Base-by-base conservation (phyloP, 2,888 invertebrate species). In the Chrysina gloriosa region DNA sequence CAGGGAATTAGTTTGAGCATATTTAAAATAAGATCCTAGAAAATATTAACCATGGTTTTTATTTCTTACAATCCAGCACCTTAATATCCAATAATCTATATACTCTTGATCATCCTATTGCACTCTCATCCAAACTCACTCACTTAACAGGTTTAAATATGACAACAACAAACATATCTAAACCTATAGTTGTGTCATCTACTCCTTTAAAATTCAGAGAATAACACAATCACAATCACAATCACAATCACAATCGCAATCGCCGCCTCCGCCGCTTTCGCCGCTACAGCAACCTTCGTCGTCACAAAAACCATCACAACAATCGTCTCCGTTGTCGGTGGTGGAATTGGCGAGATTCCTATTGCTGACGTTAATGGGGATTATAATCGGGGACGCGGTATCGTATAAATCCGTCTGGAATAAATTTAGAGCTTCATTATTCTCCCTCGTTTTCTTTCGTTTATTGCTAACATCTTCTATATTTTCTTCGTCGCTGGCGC, bases 191-290 rank as follows among this genome's bases (percentile, higher is more conserved):
- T 29, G 6, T 29, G 29, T 5, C 3, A 29, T 29, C 6, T 5
- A 29, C 3, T 5, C 14, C 2, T 11, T 11, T 42, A 6, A 6
- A 42, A 2, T 42, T 42, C 14, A 50, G 14, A 50, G 27, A 27
- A 50, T 50, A 27, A 27, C 27, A 9, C 50, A 50, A 25, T 27
- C 50, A 2, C 50, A 39, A 11, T 39, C 50, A 23, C 50, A 50
- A 23, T 50, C 50, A 4, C 50, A 19, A 4, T 23, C 23, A n/a
- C 56, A 56, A n/a, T 36, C 39, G 14, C 56, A 36, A 21, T 19
- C 34, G n/a, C 34, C 34, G n/a, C 34, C 6, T 3, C n/a, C 21
- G n/a, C 21, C 6, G 23, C 9, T 21, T 21, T 21, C 16, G 19
- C 31, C 3, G 9, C 9, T 19, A 16, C 36, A 31, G 14, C 16